Evolutionary conservation across 2,888 invertebrate species (phyloP).

Genomic region (Orthonevra nobilis): DNA sequence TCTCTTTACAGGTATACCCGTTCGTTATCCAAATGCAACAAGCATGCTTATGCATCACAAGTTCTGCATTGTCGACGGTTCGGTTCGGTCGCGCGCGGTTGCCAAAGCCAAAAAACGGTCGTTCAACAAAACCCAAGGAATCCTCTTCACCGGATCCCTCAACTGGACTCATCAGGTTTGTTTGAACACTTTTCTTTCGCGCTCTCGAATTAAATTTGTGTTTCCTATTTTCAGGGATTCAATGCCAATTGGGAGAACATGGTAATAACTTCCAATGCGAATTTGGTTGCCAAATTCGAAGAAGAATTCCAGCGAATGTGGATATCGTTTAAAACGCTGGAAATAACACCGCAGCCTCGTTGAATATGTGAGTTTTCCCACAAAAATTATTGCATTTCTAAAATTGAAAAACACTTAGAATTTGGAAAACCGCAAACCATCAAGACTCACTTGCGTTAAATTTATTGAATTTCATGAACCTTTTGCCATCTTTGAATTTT

Average conservation of each 20-base stretch:
- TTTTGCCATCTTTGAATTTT: too few relatives aligned
- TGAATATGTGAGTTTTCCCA: too few relatives aligned
- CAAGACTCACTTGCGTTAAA: too few relatives aligned
- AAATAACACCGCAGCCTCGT: too few relatives aligned
- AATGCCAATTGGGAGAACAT: constrained; percentile 78
- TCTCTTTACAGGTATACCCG: constrained; percentile 72
- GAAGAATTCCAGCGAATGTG: constrained; percentile 78
- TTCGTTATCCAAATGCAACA: constrained; percentile 74
- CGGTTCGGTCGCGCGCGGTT: constrained; percentile 68
- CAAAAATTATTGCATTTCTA: too few relatives aligned
- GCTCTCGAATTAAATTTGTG: not conserved
- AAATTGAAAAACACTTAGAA: too few relatives aligned
- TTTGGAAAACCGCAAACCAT: too few relatives aligned
- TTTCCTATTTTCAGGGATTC: constrained; percentile 73
- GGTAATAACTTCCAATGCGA: constrained; percentile 74
- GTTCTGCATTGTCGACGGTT: constrained; percentile 76
- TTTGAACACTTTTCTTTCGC: not conserved
- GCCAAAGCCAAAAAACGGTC: constrained; percentile 1
- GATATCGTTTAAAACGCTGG: constrained; percentile 73
- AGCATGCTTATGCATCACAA: constrained; percentile 78
- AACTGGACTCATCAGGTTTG: constrained; percentile 57
- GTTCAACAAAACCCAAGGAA: not conserved
- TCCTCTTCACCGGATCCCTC: constrained; percentile 46
- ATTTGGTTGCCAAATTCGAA: constrained; percentile 72
- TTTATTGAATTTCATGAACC: too few relatives aligned